Evolutionary conservation across 2,113 vertebrate species (phyloP), one percentile per base, ranked within the genome.

Genomic region (Grantiella picta): DNA sequence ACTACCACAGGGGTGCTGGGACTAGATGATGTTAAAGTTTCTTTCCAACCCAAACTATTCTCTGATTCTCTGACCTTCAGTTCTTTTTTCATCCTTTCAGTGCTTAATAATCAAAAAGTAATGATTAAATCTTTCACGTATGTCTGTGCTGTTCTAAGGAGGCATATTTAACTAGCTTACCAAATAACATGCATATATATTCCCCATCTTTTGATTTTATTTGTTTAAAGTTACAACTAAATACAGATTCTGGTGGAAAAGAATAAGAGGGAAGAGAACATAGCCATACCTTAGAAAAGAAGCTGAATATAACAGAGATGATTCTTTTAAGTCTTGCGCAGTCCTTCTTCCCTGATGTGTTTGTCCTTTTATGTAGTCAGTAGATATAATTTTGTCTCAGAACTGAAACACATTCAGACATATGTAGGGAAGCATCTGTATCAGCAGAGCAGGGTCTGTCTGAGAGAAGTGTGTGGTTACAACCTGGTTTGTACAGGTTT

Each of bases 31-130:
- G 15, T 25, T 21, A 9, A 38, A 66, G 20, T 17, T 68, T n/a
- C 28, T 45, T 68, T 82, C 13, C 20, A 53, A 25, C 21, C 23
- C 28, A 38, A 47, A 53, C 38, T 66, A 5, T 68, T 60, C 28
- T 75, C 38, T 82, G 12, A 52, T 38, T 73, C 52, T 73, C 19
- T 66, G 38, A 53, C 20, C 13, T 79, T 87, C 20, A 36, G 28
- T 47, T 82, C 31, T 76, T 24, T 61, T 45, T 65, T 89, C 4
- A 28, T 85, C 5, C 57, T 79, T 87, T 83, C 45, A 33, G 2
- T 82, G 24, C 25, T 94, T 79, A 59, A 29, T 66, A 89, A 47
- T 66, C 36, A 84, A 61, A 69, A 92, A 76, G 15, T 22, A 70
- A 36, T 73, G 57, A 82, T 64, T 65, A 52, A 36, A 45, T 77